Base-by-base conservation (phyloP, 1,140 invertebrate species). In the Acromyrmex charruanus region DNA sequence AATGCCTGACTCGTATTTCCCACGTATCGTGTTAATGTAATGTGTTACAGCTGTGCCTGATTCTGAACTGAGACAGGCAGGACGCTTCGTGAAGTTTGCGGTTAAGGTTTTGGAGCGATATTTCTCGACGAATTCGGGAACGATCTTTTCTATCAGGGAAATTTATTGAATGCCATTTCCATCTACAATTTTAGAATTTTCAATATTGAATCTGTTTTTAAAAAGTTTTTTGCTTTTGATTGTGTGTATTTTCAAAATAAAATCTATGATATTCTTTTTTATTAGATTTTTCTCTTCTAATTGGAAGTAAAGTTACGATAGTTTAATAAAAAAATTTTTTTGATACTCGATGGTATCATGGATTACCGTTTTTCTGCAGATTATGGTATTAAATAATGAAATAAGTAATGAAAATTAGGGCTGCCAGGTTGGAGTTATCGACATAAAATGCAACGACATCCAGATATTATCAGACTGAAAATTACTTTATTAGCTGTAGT, bases 41-140 rank as follows among this genome's bases (percentile, higher is more conserved):
- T 39, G 39, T 44, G 66, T 80, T 61, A 82, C 89, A 90, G 89
- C 89, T 90, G 89, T 75, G 66, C 44, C n/a, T 25, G 18, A 16
- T 12, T 82, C 16, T 25, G 53, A 49, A 35, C 68, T n/a, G 28
- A 21, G 35, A 12, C 51, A 39, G 10, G 16, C 21, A 35, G 69
- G 39, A 21, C 5, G 71, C 6, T 25, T 31, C 51, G 68, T 44
- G 12, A 81, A 16, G 12, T 18, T 82, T 39, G 21, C 7, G 66
- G 16, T 2, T 74, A 28, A 65, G 51, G 3, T 31, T 87, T 58
- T 14, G 16, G 5, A 53, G n/a, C 59, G 18, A 18, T 69, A 25
- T 16, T 69, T 2, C 5, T 69, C 14, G 21, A 69, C n/a, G 10
- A 69, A 21, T 59, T 25, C 21, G 10, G 1, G 5, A 21, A n/a